phyloP scores from a whole-genome alignment of 1,140 invertebrate genomes.

The Drosophila grimshawi region DNA sequence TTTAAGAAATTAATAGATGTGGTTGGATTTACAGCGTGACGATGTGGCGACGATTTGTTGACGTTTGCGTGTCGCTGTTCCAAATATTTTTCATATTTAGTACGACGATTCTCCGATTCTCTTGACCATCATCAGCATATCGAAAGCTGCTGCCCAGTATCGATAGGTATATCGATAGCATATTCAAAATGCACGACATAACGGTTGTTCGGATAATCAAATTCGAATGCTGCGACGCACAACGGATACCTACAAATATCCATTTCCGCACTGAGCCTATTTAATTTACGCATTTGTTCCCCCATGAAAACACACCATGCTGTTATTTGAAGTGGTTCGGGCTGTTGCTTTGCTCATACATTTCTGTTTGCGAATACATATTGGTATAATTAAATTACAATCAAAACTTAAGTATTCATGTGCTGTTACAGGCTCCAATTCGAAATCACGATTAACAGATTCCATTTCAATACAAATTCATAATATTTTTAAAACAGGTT shows the following conservation, averaged over 20 bases:
- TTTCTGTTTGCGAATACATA: constrained; percentile 55
- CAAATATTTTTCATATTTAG: constrained; percentile 33
- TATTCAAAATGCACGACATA: constrained; percentile 5
- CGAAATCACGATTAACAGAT: constrained; percentile 57
- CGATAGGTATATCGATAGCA: constrained; percentile 24
- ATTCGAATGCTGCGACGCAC: not conserved
- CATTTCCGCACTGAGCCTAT: not conserved
- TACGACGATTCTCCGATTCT: constrained; percentile 22
- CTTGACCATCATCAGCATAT: constrained; percentile 15
- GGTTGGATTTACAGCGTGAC: constrained; percentile 15
- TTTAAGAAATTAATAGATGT: constrained; percentile 1
- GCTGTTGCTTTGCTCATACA: constrained; percentile 46
- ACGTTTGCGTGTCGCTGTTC: constrained; percentile 36
- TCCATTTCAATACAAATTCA: constrained; percentile 38
- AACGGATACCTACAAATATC: not conserved
- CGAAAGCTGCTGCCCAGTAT: constrained; percentile 1
- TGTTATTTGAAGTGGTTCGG: constrained; percentile 32
- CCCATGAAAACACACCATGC: not conserved
- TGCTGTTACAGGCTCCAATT: constrained; percentile 59
- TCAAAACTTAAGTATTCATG: constrained; percentile 63
- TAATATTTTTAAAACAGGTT: constrained; percentile 54
- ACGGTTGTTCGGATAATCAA: not conserved
- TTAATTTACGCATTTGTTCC: not conserved
- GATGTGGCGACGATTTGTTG: constrained; percentile 48
- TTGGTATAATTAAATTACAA: constrained; percentile 59